These are phyloP conservation scores for Clarias fuscus DNA, from an alignment of 2,797 vertebrate genomes.

Conservation along the genomic window DNA sequence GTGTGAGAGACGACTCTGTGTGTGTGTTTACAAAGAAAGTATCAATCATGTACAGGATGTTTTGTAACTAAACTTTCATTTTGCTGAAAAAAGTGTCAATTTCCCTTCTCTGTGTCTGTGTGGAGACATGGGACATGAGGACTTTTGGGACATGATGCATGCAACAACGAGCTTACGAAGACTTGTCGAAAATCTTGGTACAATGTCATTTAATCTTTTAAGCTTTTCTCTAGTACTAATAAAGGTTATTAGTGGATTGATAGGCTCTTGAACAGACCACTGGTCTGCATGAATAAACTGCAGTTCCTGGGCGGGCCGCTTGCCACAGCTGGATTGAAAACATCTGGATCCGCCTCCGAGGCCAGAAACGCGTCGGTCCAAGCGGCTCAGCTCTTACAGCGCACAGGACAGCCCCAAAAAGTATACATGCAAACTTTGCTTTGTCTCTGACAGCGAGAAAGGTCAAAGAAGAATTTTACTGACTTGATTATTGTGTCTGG, in stretches of 20 bases:
- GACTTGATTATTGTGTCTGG: constrained; percentile 11
- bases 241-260: constrained; percentile 1
- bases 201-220: not conserved
- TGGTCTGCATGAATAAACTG: constrained; percentile 50
- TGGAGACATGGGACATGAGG: too few species aligned
- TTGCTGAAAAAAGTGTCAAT: too few species aligned
- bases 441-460: constrained; percentile 28
- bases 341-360: constrained; percentile 77
- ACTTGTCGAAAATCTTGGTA: not conserved
- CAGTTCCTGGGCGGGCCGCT: constrained; percentile 82
- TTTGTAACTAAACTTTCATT: too few species aligned
- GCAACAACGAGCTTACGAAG: not conserved
- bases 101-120: too few species aligned
- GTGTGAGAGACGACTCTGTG: too few species aligned
- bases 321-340: constrained; percentile 84
- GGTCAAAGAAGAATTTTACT: constrained; percentile 15
- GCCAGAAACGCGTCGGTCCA: constrained; percentile 49
- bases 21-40: too few species aligned
- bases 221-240: not conserved
- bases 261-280: constrained; percentile 20
- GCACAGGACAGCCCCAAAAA: constrained; percentile 33
- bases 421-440: constrained; percentile 38
- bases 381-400: constrained; percentile 46
- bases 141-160: too few species aligned
- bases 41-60: too few species aligned